Percentiles rank a stretch among this genome's conserved stretches.
These are phyloP conservation scores for Ptilonorhynchus violaceus DNA, from an alignment of 2,113 vertebrate genomes.

Conservation along the genomic window DNA sequence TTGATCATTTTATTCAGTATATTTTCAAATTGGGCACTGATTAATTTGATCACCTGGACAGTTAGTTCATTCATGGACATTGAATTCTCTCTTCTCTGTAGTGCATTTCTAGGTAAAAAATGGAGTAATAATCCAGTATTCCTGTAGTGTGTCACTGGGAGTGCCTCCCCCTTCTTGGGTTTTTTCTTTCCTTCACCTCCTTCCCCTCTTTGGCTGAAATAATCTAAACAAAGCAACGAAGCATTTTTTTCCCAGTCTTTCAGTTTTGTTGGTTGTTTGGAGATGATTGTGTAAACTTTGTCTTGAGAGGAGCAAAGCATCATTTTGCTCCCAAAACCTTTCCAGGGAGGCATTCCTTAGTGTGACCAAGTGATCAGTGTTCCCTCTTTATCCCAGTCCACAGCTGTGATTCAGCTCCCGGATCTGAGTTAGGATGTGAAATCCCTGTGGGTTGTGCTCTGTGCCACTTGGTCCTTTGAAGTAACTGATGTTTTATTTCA, in stretches of 20 bases:
- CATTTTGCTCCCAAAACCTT: not conserved
- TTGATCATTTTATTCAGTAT: not conserved
- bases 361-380: accelerated
- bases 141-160: not conserved
- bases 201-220: not conserved
- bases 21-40: not conserved
- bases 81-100: not conserved
- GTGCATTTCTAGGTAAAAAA: not conserved
- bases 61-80: not conserved
- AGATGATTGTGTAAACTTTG: not conserved
- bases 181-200: not conserved
- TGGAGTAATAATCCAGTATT: not conserved
- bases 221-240: not conserved
- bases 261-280: not conserved
- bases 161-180: not conserved
- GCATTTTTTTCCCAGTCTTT: not conserved
- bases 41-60: not conserved
- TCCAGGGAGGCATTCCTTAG: not conserved
- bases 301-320: not conserved
- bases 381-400: not conserved
- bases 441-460: not conserved
- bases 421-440: not conserved
- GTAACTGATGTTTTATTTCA: conserved; percentile 61
- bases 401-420: not conserved
- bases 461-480: not conserved